Base-by-base conservation (phyloP, 2,797 vertebrate species). In the Aldrovandia affinis region DNA sequence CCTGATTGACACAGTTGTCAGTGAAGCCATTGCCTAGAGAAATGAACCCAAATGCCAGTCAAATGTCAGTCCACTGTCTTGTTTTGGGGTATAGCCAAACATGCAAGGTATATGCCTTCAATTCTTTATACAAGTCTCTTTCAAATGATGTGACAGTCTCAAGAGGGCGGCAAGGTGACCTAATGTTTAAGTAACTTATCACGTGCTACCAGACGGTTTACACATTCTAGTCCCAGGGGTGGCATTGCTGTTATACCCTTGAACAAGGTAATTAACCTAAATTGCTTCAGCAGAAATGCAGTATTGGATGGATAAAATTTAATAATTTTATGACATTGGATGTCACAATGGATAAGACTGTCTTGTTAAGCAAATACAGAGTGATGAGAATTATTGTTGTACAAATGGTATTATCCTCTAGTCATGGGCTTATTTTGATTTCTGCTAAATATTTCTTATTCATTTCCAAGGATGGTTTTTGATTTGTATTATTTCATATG, bases 1-100 rank as follows among this genome's bases (percentile, higher is more conserved):
- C 63, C n/a, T 80, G 83, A 84, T 36, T 84, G 83, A 84, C 77
- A 47, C 44, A 52, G 77, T 47, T 70, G 83, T 80, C 77, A 68
- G 59, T 36, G 36, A 63, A 63, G 47, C 61, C 50, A 30, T 54
- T 78, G 39, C 36, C 78, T 68, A 55, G 78, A 84, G 50, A 63
- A 81, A 84, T 81, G 63, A 57, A 63, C 52, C 78, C 54, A 65
- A 81, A 57, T 44, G 39, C 33, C 12, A 9, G n/a, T n/a, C n/a
- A n/a, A n/a, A 36, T 7, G 55, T 83, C 22, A 44, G 77, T 65
- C 30, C 33, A 47, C 47, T 52, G 47, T 47, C 68, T 22, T 77
- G 73, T 20, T 77, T 12, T 77, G 28, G 33, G 33, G 30, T 54
- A 44, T 55, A 44, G 77, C 61, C 28, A 54, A 80, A 84, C 50